Base-by-base conservation (phyloP, 2,113 vertebrate species). In the Engystomops pustulosus region DNA sequence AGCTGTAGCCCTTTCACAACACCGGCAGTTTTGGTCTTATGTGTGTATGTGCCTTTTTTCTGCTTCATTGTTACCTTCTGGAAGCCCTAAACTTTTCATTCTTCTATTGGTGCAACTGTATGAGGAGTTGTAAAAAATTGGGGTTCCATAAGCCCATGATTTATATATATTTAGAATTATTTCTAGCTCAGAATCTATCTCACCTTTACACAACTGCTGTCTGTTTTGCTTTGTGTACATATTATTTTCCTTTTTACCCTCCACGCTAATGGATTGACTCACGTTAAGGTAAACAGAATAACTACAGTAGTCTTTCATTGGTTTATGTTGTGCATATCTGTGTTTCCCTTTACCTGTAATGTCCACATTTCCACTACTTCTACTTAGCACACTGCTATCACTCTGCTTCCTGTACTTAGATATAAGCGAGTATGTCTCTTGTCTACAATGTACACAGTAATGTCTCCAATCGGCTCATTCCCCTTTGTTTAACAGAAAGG, bases 401-500 rank as follows among this genome's bases (percentile, higher is more conserved):
- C 49, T 14, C 6, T 38, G 18, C 30, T 58, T 78, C 75, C 51
- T 58, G 75, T 41, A 23, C 51, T 41, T 20, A 77, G 23, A 78
- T 15, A 55, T 17, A 78, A 41, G 20, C 51, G 18, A 11, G 15
- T 74, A 45, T 49, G n/a, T 25, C 69, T 47, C 70, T 14, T 74
- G 14, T 74, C 14, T 30, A 49, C 70, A 58, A 23, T 60, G 51
- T 60, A 60, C 32, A 41, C 51, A 51, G 51, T n/a, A 78, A 78
- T 41, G 25, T 41, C 32, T 25, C 12, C 70, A 74, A 23, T 41
- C 2, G 0, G 23, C 7, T 44, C n/a, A 23, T 41, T 70, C 20
- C 23, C 36, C 36, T 70, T 70, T 70, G 68, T 41, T 6, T 41
- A 41, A 10, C n/a, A 44, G 8, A 18, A 65, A 72, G 69, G 69